Percentiles rank a stretch among this genome's conserved stretches.
Conservation (phyloP, 2,888 invertebrate species). For the Dicroscelio sp. region DNA sequence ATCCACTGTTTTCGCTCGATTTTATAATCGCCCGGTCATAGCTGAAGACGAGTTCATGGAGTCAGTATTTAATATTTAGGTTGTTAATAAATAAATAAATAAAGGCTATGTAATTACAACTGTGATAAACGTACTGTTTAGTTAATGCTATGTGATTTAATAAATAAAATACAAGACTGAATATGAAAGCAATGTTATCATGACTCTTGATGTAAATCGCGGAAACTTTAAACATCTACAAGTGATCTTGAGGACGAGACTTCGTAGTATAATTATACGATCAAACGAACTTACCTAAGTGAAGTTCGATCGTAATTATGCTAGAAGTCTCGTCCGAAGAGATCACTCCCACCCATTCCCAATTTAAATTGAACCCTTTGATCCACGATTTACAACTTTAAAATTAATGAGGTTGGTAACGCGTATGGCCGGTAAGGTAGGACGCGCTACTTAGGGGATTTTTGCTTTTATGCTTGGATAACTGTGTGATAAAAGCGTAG, state of each 20-base stretch:
- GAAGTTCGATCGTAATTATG: constrained; percentile 36
- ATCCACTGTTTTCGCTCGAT: not conserved
- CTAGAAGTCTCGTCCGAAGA: constrained; percentile 28
- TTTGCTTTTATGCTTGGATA: not conserved
- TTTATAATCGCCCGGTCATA: constrained; percentile 8
- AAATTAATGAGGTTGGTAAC: not conserved
- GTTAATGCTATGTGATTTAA: not conserved
- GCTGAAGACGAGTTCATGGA: not conserved
- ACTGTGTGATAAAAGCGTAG: not conserved
- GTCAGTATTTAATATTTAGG: not conserved
- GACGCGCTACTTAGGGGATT: not conserved
- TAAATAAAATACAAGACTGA: not conserved
- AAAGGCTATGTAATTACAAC: not conserved
- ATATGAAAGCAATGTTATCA: not conserved
- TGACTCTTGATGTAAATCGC: not conserved
- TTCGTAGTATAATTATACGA: constrained; percentile 24
- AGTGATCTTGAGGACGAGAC: constrained; percentile 34
- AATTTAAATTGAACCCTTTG: too few relatives aligned
- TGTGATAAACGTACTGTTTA: not conserved
- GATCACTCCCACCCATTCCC: constrained; percentile 9
- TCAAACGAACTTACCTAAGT: constrained; percentile 29
- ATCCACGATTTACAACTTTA: too few relatives aligned
- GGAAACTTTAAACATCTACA: constrained; percentile 11
- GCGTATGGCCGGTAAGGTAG: not conserved
- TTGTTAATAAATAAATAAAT: too few relatives aligned